A percentile compares a stretch with the other conserved stretches of the same genome.
Conservation (phyloP, 1,140 invertebrate genomes). For the Thalassaphorura encarpata region DNA sequence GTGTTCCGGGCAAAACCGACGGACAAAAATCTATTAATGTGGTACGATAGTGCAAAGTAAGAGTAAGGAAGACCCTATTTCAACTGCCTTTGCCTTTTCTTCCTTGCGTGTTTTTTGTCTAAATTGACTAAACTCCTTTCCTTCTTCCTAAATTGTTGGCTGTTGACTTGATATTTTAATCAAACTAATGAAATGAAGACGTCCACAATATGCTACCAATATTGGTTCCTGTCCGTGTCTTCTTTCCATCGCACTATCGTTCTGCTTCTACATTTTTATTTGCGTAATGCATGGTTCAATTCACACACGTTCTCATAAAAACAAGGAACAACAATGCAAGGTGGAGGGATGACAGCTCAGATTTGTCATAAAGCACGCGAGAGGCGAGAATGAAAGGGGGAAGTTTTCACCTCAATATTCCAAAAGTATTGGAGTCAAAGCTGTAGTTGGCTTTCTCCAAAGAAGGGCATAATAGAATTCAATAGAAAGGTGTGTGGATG, state of each 20-base stretch:
- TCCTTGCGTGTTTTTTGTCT: neutral
- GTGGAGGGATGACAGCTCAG: neutral
- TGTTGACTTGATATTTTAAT: conserved; percentile 29
- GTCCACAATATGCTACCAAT: conserved; percentile 6
- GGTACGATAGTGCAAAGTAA: neutral
- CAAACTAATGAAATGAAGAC: conserved; percentile 28
- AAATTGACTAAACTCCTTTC: no score
- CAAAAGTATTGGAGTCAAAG: no score
- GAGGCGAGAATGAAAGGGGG: no score
- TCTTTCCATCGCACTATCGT: no score
- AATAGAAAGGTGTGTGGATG: no score
- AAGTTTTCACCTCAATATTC: no score
- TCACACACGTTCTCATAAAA: neutral
- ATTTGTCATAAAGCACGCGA: no score
- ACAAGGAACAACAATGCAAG: neutral
- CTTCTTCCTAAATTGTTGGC: no score
- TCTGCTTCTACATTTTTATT: no score
- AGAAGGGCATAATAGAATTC: no score
- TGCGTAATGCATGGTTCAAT: neutral
- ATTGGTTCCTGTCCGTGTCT: neutral
- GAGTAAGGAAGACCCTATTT: neutral
- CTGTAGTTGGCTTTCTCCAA: no score
- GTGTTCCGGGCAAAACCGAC: neutral
- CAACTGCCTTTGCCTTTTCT: neutral
- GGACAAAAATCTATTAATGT: neutral